phyloP scores from a whole-genome alignment of 2,113 vertebrate genomes.

The Micromys minutus region DNA sequence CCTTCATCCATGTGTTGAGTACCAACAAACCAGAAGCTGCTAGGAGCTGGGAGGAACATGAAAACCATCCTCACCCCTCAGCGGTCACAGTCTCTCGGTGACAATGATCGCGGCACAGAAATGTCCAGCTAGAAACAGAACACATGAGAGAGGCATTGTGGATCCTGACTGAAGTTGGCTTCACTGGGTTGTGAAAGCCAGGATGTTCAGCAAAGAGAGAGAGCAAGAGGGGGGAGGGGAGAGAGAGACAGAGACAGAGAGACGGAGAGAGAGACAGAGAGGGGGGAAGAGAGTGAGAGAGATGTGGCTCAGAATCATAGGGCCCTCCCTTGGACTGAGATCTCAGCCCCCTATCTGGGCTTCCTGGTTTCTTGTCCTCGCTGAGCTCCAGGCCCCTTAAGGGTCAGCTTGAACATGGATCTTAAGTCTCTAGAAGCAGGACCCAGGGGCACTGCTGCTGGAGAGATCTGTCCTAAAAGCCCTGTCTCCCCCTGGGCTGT shows the following conservation, averaged over 20 bases:
- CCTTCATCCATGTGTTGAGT: rapidly evolving
- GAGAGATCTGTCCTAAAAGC: background rate
- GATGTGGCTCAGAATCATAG: too few species aligned
- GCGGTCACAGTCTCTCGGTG: rapidly evolving
- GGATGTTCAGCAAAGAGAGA: background rate
- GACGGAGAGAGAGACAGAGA: too few species aligned
- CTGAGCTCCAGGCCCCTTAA: background rate
- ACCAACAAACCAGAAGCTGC: background rate
- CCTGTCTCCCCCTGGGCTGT: background rate
- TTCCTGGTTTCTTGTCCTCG: rapidly evolving
- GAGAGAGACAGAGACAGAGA: too few species aligned
- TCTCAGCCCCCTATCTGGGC: rapidly evolving
- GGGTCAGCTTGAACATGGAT: rapidly evolving
- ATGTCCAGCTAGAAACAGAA: background rate
- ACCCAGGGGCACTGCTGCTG: too few species aligned
- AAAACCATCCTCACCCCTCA: background rate
- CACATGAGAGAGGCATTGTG: background rate
- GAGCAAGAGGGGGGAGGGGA: too few species aligned
- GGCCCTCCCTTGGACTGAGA: rapidly evolving
- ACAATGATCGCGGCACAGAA: too few species aligned
- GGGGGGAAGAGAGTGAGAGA: too few species aligned
- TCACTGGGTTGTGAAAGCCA: background rate
- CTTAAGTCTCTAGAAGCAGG: background rate
- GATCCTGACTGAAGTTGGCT: background rate
- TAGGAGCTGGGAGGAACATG: background rate